Evolutionary conservation across 2,888 invertebrate genomes (phyloP).

Genomic region (Sclerodermus sp.): DNA sequence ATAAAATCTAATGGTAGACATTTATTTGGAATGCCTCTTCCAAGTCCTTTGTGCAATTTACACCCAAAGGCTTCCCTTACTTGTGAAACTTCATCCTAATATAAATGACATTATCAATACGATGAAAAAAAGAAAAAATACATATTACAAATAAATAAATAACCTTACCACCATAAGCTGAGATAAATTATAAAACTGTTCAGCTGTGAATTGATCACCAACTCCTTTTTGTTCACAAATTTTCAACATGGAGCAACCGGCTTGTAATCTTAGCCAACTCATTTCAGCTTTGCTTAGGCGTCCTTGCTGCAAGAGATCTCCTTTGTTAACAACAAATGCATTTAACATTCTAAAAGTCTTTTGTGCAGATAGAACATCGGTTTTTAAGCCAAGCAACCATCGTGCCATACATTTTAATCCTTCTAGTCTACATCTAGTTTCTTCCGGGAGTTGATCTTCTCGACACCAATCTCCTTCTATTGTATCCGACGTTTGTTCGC

Average conservation of each 20-base stretch:
- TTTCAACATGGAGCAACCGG: conserved; percentile 94
- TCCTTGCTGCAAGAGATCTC: conserved; percentile 79
- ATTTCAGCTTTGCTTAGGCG: conserved; percentile 82
- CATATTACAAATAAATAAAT: not conserved
- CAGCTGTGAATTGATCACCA: conserved; percentile 90
- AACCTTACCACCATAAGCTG: conserved; percentile 80
- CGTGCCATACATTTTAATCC: conserved; percentile 95
- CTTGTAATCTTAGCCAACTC: conserved; percentile 88
- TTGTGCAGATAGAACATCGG: conserved; percentile 83
- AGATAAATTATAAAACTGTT: conserved; percentile 93
- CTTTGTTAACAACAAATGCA: conserved; percentile 91
- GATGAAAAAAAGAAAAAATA: not conserved
- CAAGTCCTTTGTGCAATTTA: conserved; percentile 89
- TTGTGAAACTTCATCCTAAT: conserved; percentile 78
- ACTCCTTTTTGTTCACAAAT: conserved; percentile 96
- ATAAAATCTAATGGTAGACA: conserved; percentile 95
- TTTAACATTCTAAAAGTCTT: conserved; percentile 94
- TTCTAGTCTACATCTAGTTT: conserved; percentile 90
- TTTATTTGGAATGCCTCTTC: conserved; percentile 82
- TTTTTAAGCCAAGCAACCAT: conserved; percentile 90
- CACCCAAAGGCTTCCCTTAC: conserved; percentile 87
- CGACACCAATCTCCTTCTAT: conserved; percentile 75
- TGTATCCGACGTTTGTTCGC: conserved; percentile 61
- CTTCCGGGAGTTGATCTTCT: conserved; percentile 85
- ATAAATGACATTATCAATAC: conserved; percentile 26